Conservation (phyloP, 2,113 vertebrate genomes). For the Dipodomys stephensi region DNA sequence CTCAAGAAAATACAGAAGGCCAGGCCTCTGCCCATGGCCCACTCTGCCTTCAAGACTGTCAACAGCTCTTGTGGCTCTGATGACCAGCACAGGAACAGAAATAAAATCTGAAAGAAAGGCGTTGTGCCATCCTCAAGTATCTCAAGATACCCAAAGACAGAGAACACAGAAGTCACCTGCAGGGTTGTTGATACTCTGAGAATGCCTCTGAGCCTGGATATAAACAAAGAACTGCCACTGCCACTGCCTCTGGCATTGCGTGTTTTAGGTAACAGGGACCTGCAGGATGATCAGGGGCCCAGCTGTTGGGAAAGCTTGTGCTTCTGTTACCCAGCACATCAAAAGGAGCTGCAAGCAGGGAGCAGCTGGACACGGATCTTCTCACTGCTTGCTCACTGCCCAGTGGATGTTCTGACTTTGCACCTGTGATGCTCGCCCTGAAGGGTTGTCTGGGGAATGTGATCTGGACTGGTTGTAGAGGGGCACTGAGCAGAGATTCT, state of each 20-base stretch:
- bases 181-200: not conserved
- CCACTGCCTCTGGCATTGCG: not conserved
- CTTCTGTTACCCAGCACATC: not conserved
- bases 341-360: not conserved
- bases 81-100: not conserved
- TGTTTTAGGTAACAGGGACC: not conserved
- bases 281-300: not conserved
- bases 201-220: not conserved
- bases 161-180: not conserved
- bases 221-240: fast-evolving
- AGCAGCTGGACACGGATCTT: not conserved
- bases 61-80: not conserved
- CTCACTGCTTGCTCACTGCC: not conserved
- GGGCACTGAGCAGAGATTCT: too few relatives aligned
- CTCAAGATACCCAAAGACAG: not conserved
- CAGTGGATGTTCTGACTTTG: not conserved
- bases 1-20: not conserved
- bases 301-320: not conserved
- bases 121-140: not conserved
- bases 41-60: not conserved
- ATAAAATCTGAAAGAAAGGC: not conserved
- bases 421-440: not conserved
- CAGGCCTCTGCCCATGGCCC: not conserved
- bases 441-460: not conserved
- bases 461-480: not conserved